phyloP scores from a whole-genome alignment of 1,140 invertebrate genomes.

The Drosophila carrolli region DNA sequence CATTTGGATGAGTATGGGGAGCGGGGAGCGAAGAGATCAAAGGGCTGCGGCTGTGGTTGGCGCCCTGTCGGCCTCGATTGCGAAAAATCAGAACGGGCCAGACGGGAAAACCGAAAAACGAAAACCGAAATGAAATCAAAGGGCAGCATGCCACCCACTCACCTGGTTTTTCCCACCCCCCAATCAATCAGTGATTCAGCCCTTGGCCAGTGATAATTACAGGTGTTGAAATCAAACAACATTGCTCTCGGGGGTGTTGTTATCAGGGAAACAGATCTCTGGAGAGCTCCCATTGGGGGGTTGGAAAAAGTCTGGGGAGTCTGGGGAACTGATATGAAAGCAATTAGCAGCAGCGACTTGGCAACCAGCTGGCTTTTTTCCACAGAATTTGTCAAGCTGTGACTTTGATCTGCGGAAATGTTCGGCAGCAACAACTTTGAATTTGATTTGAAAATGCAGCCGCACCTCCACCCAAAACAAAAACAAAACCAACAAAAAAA shows the following conservation, averaged over 20 bases:
- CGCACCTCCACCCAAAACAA: constrained; percentile 16
- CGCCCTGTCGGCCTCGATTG: constrained; percentile 65
- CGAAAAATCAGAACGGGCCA: constrained; percentile 58
- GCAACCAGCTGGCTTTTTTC: constrained; percentile 63
- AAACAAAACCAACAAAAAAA: constrained; percentile 1
- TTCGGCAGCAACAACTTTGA: constrained; percentile 74
- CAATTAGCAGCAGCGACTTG: constrained; percentile 72
- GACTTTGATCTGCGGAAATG: constrained; percentile 83
- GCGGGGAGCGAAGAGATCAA: constrained; percentile 62
- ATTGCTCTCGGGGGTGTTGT: constrained; percentile 47
- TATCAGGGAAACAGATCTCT: constrained; percentile 53
- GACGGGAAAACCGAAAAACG: not conserved
- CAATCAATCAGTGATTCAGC: constrained; percentile 61
- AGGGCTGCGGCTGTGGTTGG: constrained; percentile 53
- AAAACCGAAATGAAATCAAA: constrained; percentile 38
- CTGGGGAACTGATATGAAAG: constrained; percentile 71
- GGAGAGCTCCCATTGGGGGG: not conserved
- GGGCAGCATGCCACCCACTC: constrained; percentile 14
- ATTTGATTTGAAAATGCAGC: constrained; percentile 78
- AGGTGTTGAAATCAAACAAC: constrained; percentile 65
- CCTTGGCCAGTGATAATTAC: constrained; percentile 56
- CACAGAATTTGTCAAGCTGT: constrained; percentile 80
- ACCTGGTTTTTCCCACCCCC: constrained; percentile 19
- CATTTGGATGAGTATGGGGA: constrained; percentile 2
- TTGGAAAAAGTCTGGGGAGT: constrained; percentile 13